These are phyloP conservation scores for zebrafish (Danio rerio) DNA, from an alignment of 2,113 vertebrate genomes.

Conservation along the genomic window DNA sequence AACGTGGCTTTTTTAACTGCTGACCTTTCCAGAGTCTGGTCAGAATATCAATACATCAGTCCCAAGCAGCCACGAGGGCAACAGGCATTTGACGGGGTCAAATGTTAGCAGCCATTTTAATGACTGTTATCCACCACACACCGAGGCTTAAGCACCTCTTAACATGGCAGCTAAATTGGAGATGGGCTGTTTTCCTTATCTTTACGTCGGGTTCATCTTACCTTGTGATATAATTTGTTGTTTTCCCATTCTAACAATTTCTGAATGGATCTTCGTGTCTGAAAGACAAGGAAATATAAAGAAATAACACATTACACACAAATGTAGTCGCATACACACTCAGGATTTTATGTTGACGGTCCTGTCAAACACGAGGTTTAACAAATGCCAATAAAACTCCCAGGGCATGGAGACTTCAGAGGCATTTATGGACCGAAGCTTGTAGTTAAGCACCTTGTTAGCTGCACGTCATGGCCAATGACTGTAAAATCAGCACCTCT, in stretches of 20 bases:
- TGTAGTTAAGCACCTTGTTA: constrained; percentile 74
- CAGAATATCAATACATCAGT: constrained; percentile 62
- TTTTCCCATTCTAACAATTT: constrained; percentile 99
- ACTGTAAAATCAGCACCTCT: constrained; percentile 64
- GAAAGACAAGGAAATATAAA: constrained; percentile 60
- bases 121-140: constrained; percentile 59
- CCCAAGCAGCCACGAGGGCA: constrained; percentile 58
- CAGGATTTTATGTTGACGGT: constrained; percentile 36
- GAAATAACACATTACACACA: not conserved
- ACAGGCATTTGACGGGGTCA: constrained; percentile 52
- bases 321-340: constrained; percentile 55
- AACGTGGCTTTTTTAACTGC: constrained; percentile 72
- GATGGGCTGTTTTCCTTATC: not conserved
- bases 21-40: constrained; percentile 67
- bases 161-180: constrained; percentile 48
- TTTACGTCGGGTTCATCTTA: constrained; percentile 65
- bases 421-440: constrained; percentile 73
- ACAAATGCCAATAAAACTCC: constrained; percentile 66
- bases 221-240: constrained; percentile 98
- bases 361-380: constrained; percentile 57
- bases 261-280: constrained; percentile 98
- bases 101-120: constrained; percentile 65
- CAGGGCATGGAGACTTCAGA: constrained; percentile 49
- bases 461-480: constrained; percentile 72
- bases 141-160: constrained; percentile 49